Percentiles rank a stretch among this genome's conserved stretches.
These are phyloP conservation scores for Chaetoderma sp. DNA, from an alignment of 2,888 invertebrate genomes.

Conservation along the genomic window DNA sequence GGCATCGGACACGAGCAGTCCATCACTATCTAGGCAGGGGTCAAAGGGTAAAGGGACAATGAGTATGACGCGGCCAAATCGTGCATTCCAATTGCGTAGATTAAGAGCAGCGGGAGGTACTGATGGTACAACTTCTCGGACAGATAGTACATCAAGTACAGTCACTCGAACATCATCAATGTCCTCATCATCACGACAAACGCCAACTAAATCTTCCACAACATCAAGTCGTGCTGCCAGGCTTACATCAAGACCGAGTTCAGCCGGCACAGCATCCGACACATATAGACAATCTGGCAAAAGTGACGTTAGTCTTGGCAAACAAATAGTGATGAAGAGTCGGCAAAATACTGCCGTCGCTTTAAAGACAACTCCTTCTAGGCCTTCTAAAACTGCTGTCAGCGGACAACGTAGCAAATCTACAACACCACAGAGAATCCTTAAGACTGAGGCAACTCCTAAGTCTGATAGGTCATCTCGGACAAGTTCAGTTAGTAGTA, in stretches of 20 bases:
- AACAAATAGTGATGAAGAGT: slow-evolving; percentile 55
- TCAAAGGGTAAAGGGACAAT: slow-evolving; percentile 61
- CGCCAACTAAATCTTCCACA: slow-evolving; percentile 13
- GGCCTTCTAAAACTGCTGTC: no score
- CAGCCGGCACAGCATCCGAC: slow-evolving; percentile 8
- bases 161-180: slow-evolving; percentile 33
- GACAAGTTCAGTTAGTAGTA: no score
- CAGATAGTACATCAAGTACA: slow-evolving; percentile 26
- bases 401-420: no score
- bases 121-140: slow-evolving; percentile 35
- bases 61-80: slow-evolving; percentile 73
- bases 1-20: slow-evolving; percentile 53
- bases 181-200: slow-evolving; percentile 8
- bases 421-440: no score
- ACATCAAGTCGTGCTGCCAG: slow-evolving; percentile 27
- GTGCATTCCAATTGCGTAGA: slow-evolving; percentile 78
- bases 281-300: slow-evolving; percentile 35
- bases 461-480: no score
- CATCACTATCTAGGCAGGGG: slow-evolving; percentile 40
- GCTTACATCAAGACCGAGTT: slow-evolving; percentile 37
- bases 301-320: slow-evolving; percentile 57
- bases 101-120: slow-evolving; percentile 69
- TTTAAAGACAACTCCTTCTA: no score
- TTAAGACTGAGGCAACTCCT: no score
- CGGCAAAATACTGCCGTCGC: slow-evolving; percentile 51